Percentiles rank a stretch among this genome's conserved stretches.
Conservation (phyloP, 2,797 vertebrate species). For the Amniataba percoides region DNA sequence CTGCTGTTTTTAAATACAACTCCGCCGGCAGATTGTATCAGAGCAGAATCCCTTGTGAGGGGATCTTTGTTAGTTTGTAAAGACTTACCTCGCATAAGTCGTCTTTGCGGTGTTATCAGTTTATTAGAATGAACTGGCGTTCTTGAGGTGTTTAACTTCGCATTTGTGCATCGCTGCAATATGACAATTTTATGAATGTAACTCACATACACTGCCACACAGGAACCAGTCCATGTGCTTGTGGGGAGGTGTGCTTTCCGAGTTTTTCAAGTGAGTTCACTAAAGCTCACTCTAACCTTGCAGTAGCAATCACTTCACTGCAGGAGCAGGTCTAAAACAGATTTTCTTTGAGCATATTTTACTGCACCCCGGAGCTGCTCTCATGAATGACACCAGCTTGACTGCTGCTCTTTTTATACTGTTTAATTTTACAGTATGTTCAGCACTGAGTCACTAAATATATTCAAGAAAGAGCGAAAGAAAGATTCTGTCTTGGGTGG, state of each 20-base stretch:
- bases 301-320: conserved; percentile 62
- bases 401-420: background rate
- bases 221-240: conserved; percentile 32
- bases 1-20: conserved; percentile 28
- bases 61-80: background rate
- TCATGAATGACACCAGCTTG: conserved; percentile 21
- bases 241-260: conserved; percentile 36
- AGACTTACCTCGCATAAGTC: background rate
- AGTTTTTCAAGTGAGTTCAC: conserved; percentile 60
- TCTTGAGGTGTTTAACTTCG: background rate
- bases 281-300: conserved; percentile 41
- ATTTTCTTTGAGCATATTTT: conserved; percentile 58
- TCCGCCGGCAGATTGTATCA: conserved; percentile 9
- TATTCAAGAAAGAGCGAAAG: conserved; percentile 2
- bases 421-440: conserved; percentile 20
- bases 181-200: conserved; percentile 6
- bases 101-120: background rate
- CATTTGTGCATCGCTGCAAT: background rate
- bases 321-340: conserved; percentile 45
- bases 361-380: conserved; percentile 32
- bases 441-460: conserved; percentile 8
- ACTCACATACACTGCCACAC: background rate
- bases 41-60: conserved; percentile 11
- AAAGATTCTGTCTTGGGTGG: background rate
- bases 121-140: background rate